Evolutionary conservation across 2,113 vertebrate species (phyloP), one percentile per base, ranked within the genome.

Genomic region (Eonycteris spelaea): DNA sequence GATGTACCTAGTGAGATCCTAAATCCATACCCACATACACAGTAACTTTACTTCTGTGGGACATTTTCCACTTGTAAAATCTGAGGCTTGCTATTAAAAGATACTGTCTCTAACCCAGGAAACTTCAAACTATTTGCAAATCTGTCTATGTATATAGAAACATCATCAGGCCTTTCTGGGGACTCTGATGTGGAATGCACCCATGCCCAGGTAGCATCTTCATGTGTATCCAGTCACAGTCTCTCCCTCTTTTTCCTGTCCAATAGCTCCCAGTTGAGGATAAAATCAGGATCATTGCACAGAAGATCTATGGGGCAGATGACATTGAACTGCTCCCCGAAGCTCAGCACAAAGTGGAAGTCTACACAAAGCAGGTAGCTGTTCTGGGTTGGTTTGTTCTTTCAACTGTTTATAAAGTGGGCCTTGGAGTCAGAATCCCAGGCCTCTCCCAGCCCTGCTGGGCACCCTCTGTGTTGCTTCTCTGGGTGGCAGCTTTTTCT

Each of bases 231-330:
- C 51, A 40, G 38, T 85, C 43, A 70, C 5, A 5, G 13, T 75
- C 35, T 53, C 55, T 9, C n/a, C 21, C 28, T 83, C 45, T 95
- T 28, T 85, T 19, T 75, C 28, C 59, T 79, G 19, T 94, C 30
- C 21, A 1, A 73, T 59, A 99, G 99, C 98, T 99, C 70, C 99
- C 99, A 14, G 79, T 99, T 74, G 59, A 98, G 84, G 99, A 99
- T 73, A 99, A 99, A 97, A 99, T 99, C 97, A 98, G 99, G 88
- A 99, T 99, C 93, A 99, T 99, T 61, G 99, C 99, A 14, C 99
- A 99, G 98, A 99, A 99, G 97, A 99, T 99, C 97, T 99, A 99
- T 0, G 99, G 99, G n/a, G 99, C 99, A 2, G 99, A 99, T 18
- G 99, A 99, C 88, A 98, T 99, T 30, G 99, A 99, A 93, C 99